Conservation (phyloP, 2,888 invertebrate species). For the Spatulosminthurus flaviceps region DNA sequence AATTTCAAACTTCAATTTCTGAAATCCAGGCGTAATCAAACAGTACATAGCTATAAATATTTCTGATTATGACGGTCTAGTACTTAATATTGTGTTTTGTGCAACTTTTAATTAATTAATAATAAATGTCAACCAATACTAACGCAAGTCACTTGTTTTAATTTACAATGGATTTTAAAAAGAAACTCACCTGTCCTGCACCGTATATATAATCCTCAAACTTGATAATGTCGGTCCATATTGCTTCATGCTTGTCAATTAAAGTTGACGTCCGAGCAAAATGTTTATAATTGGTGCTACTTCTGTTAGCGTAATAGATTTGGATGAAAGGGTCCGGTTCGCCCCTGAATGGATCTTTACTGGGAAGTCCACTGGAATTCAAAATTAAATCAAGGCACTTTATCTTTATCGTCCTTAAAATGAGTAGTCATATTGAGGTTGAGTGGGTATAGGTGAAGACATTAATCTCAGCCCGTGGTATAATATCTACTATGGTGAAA, state of each 20-base stretch:
- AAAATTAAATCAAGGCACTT: too few relatives aligned
- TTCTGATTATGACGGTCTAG: too few relatives aligned
- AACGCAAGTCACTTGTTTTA: too few relatives aligned
- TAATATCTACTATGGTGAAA: too few relatives aligned
- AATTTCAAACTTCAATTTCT: slow-evolving; percentile 34
- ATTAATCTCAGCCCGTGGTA: too few relatives aligned
- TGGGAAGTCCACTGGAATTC: slow-evolving; percentile 40
- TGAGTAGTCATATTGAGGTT: too few relatives aligned
- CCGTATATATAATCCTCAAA: slow-evolving; percentile 35
- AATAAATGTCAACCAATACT: too few relatives aligned
- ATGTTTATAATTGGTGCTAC: not conserved
- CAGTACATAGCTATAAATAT: too few relatives aligned
- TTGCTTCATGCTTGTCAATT: slow-evolving; percentile 22
- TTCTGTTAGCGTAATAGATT: slow-evolving; percentile 32
- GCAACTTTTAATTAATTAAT: not conserved
- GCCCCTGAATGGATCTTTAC: slow-evolving; percentile 20
- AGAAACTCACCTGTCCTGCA: slow-evolving; percentile 22
- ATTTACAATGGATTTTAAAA: too few relatives aligned
- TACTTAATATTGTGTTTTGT: not conserved
- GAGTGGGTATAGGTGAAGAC: too few relatives aligned
- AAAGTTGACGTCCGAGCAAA: slow-evolving; percentile 37
- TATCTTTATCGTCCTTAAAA: too few relatives aligned
- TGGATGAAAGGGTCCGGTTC: slow-evolving; percentile 40
- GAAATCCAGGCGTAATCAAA: too few relatives aligned
- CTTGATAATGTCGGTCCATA: slow-evolving; percentile 25